Evolutionary conservation across 2,888 invertebrate species (phyloP), one percentile per base, ranked within the genome.

Genomic region (Glyphotaelius pellucidus): DNA sequence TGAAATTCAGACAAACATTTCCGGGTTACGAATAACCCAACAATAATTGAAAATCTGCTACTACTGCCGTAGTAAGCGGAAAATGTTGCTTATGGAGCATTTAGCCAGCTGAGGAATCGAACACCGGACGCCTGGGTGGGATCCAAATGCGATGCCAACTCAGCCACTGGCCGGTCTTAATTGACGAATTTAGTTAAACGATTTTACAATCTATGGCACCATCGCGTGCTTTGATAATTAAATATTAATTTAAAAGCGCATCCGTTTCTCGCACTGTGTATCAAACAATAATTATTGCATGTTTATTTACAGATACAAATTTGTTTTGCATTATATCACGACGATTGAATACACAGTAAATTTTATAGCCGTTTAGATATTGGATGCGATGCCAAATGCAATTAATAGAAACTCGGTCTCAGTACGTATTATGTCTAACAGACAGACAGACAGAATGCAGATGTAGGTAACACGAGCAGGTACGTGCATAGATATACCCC

Each of bases 291-390:
- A 47, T 42, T 42, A 42, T 67, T 67, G 67, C 38, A 35, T n/a
- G n/a, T 85, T 86, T 86, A 86, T 86, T 86, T 86, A 52, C 86
- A 86, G 86, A 86, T 7, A 42, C 86, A 15, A 86, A 86, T 86
- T 15, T 42, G 86, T 86, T 86, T 35, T 42, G 30, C 86, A 42
- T 31, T 42, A 47, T 86, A 42, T 25, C 42, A 86, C 5, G 87
- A 87, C 42, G 32, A 79, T 89, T 42, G 79, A 89, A 89, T 89
- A 35, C 38, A 89, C 80, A 35, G 88, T 30, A 89, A 25, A 89
- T 89, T 89, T 89, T 89, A 89, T 89, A 89, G 88, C 79, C 79
- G 88, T 89, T 89, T 89, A 79, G 42, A 89, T 80, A 42, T 89
- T 89, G 79, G 79, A 80, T 32, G 35, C 35, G 31, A 35, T 89